phyloP scores from a whole-genome alignment of 2,113 vertebrate genomes.

The Platichthys stellatus region DNA sequence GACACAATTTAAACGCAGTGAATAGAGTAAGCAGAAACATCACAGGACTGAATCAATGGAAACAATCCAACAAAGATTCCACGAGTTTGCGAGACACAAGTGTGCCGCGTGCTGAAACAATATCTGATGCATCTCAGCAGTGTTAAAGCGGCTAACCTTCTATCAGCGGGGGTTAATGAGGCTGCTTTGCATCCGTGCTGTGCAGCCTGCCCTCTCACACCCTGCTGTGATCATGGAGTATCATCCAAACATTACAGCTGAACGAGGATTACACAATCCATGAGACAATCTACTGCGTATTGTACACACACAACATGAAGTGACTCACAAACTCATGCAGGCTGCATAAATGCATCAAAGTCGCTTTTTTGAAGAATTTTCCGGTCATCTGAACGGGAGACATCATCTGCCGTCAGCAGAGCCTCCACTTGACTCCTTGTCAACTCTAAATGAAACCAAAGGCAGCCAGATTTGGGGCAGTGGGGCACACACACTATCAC shows the following conservation, averaged over 20 bases:
- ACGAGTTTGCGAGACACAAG: background rate
- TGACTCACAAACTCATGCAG: constrained; percentile 22
- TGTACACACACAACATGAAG: background rate
- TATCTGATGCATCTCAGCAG: constrained; percentile 28
- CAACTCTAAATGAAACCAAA: constrained; percentile 50
- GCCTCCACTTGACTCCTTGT: constrained; percentile 51
- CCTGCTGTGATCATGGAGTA: constrained; percentile 39
- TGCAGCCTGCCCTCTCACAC: constrained; percentile 28
- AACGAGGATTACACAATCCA: constrained; percentile 19
- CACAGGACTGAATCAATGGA: constrained; percentile 5
- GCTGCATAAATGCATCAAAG: constrained; percentile 35
- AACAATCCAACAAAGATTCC: constrained; percentile 1
- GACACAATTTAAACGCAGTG: constrained; percentile 1
- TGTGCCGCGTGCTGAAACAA: constrained; percentile 1
- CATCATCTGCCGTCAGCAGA: constrained; percentile 40
- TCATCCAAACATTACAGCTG: constrained; percentile 5
- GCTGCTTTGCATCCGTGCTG: constrained; percentile 47
- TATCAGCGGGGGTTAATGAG: constrained; percentile 60
- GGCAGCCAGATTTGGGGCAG: constrained; percentile 43
- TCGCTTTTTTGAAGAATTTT: constrained; percentile 15
- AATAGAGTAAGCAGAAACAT: constrained; percentile 5
- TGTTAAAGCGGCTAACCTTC: constrained; percentile 30
- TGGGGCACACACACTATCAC: constrained; percentile 10
- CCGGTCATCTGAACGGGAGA: constrained; percentile 3
- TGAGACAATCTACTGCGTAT: background rate